Evolutionary conservation across 2,113 vertebrate genomes (phyloP), one percentile per base, ranked within the genome.

Genomic region (Pterophyllum scalare): DNA sequence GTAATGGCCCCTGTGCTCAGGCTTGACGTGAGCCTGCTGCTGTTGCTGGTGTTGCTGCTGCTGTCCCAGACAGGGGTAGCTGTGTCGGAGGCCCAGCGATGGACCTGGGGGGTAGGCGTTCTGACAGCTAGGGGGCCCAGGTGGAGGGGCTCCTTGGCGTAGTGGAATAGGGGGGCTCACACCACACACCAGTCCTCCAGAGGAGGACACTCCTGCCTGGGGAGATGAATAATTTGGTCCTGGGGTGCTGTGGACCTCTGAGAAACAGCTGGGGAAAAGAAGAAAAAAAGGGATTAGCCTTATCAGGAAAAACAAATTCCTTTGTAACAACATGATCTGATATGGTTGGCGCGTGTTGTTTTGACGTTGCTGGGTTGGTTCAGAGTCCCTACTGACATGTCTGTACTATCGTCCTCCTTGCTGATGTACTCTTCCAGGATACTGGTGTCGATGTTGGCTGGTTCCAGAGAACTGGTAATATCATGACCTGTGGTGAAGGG

Each of bases 371-470:
- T 19, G 59, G 80, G 76, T 70, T 79, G 78, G 88, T 79, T 52
- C 58, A 33, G 88, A 89, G 91, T 91, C 86, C 81, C 90, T 88
- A 97, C 98, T 98, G 93, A 99, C 98, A 99, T 99, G 91, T 99
- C 98, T 4, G 97, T 94, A 56, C 97, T 98, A 95, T 96, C 96
- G 89, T 99, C 98, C 89, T 99, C 98, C 95, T 99, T 99, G 96
- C 97, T 98, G 95, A 99, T 99, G 94, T 99, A 99, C 91, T 99
- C 98, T 94, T 99, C 98, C 96, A 99, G 96, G 93, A 99, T 99
- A 96, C 98, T 99, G 60, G 98, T 99, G 96, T 99, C 98, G 2
- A 99, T 98, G 96, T 99, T 99, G 65, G 97, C 96, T 78, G 98
- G 97, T 88, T 99, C 98, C 96, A 99, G 96, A 93, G 98, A 97